phyloP scores from a whole-genome alignment of 2,888 invertebrate genomes.

The Nephrotoma appendiculata region DNA sequence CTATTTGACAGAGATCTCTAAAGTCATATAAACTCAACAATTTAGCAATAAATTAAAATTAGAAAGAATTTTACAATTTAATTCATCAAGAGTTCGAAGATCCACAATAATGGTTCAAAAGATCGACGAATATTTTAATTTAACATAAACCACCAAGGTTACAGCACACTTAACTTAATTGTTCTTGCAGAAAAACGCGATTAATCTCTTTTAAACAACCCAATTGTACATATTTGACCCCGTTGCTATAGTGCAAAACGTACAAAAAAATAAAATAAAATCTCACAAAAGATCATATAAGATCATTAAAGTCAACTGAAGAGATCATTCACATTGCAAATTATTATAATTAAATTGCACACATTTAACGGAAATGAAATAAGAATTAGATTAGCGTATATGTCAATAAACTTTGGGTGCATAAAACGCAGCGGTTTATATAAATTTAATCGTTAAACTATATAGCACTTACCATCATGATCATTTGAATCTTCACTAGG shows the following conservation, averaged over 20 bases:
- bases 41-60: too few relatives aligned
- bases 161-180: too few relatives aligned
- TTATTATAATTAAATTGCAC: not conserved
- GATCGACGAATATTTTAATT: not conserved
- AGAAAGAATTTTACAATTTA: too few relatives aligned
- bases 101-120: not conserved
- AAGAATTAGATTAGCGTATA: not conserved
- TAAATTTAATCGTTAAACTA: not conserved
- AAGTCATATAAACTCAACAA: too few relatives aligned
- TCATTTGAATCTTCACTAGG: constrained; percentile 42
- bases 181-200: too few relatives aligned
- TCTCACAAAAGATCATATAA: not conserved
- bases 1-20: too few relatives aligned
- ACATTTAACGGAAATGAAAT: not conserved
- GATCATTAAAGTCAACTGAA: not conserved
- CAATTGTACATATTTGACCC: not conserved
- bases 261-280: not conserved
- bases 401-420: not conserved
- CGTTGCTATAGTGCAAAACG: not conserved
- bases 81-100: not conserved
- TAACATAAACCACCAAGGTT: not conserved
- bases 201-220: too few relatives aligned
- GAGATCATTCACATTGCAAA: not conserved
- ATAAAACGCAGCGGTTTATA: not conserved
- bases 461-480: constrained; percentile 25